Percentiles rank a stretch among this genome's conserved stretches.
Evolutionary conservation across 2,113 vertebrate species (phyloP).

Genomic region (Mobula hypostoma): DNA sequence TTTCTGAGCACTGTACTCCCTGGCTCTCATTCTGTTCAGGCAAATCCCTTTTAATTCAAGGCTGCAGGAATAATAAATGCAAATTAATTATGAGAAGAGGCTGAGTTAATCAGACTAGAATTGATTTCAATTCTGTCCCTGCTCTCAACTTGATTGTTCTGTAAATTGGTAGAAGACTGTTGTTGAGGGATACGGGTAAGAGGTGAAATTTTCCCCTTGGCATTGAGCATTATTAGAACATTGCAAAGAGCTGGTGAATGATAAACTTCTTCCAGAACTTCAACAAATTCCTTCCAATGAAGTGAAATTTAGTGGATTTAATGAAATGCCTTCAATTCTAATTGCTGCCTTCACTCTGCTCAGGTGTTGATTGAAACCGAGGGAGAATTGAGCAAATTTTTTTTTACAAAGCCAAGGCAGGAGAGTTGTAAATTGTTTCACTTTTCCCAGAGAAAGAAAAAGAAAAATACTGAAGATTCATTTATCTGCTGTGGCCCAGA

Average conservation of each 20-base stretch:
- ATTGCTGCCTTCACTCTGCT: not conserved
- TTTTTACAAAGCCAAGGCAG: not conserved
- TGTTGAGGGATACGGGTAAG: not conserved
- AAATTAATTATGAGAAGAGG: too few relatives aligned
- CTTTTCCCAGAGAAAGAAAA: not conserved
- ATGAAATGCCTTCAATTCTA: not conserved
- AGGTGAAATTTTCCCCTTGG: not conserved
- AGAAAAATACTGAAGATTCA: not conserved
- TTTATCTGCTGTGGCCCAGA: not conserved
- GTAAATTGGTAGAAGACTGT: not conserved
- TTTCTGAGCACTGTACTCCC: too few relatives aligned
- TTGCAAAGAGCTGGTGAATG: not conserved
- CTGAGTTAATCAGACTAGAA: not conserved
- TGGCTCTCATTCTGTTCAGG: too few relatives aligned
- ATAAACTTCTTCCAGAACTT: not conserved
- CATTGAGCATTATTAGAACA: not conserved
- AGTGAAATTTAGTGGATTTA: not conserved
- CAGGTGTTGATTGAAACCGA: not conserved
- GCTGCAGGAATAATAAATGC: too few relatives aligned
- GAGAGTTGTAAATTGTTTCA: not conserved
- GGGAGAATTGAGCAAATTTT: not conserved
- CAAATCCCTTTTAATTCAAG: too few relatives aligned
- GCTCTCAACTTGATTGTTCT: not conserved
- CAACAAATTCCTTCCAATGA: not conserved
- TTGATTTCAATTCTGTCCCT: not conserved